Conservation (phyloP, 1,140 invertebrate species). For the Philopotamus ludificatus region DNA sequence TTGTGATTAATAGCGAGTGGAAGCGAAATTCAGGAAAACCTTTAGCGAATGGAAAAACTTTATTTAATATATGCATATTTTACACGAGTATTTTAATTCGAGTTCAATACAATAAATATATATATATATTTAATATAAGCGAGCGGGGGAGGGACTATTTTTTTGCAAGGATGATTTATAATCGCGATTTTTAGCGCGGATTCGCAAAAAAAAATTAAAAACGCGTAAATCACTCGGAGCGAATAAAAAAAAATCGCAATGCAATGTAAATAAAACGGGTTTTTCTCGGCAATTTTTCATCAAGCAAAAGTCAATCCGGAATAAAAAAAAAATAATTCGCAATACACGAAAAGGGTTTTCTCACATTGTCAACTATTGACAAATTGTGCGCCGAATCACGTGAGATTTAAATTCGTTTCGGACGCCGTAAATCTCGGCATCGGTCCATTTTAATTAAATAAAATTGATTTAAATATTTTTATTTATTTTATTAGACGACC, state of each 20-base stretch:
- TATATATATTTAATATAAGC: too few species aligned
- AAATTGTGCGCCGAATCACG: conserved; percentile 12
- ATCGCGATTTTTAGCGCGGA: too few species aligned
- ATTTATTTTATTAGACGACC: conserved; percentile 21
- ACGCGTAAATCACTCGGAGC: too few species aligned
- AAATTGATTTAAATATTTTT: too few species aligned
- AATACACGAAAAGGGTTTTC: conserved; percentile 34
- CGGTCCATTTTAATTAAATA: background rate
- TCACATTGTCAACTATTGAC: conserved; percentile 29
- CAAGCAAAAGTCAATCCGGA: too few species aligned
- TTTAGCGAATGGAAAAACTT: background rate
- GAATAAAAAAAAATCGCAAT: too few species aligned
- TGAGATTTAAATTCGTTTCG: conserved; percentile 5
- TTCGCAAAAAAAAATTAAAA: too few species aligned
- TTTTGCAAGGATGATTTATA: too few species aligned
- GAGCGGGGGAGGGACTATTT: too few species aligned
- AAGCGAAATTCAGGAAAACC: background rate
- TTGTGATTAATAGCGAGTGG: background rate
- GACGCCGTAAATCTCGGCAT: background rate
- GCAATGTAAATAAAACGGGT: too few species aligned
- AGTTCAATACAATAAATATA: background rate
- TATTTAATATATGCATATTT: background rate
- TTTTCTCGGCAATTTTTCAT: too few species aligned
- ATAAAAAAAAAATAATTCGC: conserved; percentile 9
- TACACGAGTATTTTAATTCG: background rate